Conservation (phyloP, 2,113 vertebrate genomes). For the Orthonyx spaldingii region DNA sequence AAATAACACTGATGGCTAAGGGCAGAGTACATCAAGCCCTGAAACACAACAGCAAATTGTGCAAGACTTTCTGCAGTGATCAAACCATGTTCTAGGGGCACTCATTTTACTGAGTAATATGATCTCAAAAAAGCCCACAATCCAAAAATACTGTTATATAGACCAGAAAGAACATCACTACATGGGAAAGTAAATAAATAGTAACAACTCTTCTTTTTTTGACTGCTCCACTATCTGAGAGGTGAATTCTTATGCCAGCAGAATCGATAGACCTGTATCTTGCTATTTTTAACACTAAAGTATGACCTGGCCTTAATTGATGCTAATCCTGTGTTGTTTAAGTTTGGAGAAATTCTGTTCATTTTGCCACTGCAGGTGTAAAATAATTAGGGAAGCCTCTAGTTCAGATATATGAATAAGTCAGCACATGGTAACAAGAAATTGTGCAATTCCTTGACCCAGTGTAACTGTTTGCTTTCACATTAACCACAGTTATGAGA, state of each 20-base stretch:
- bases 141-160: not conserved
- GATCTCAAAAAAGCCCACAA: not conserved
- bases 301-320: not conserved
- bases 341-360: not conserved
- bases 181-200: not conserved
- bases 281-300: not conserved
- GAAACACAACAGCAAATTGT: not conserved
- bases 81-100: not conserved
- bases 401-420: not conserved
- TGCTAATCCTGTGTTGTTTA: not conserved
- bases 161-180: not conserved
- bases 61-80: not conserved
- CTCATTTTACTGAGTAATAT: not conserved
- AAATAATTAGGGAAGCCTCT: not conserved
- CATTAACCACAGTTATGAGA: not conserved
- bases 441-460: not conserved
- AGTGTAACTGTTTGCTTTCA: not conserved
- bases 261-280: not conserved
- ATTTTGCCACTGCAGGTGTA: not conserved
- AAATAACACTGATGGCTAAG: not conserved
- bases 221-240: not conserved
- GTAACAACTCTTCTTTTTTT: not conserved
- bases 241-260: not conserved
- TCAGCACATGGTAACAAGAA: not conserved
- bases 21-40: not conserved